phyloP scores from a whole-genome alignment of 1,140 invertebrate species.

The Hyphantria cunea region DNA sequence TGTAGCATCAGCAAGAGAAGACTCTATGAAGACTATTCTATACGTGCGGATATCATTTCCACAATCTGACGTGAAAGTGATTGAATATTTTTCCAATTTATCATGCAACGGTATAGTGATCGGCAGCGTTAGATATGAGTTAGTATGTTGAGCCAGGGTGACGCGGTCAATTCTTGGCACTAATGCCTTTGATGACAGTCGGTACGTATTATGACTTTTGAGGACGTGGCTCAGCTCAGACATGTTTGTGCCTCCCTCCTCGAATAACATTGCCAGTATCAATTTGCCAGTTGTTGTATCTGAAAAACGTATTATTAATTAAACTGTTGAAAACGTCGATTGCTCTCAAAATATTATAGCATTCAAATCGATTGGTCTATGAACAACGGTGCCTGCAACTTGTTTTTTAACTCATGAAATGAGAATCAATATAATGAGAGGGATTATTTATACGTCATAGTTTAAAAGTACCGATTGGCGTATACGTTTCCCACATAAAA shows the following conservation, averaged over 20 bases:
- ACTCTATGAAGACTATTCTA: constrained; percentile 58
- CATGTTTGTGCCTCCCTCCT: constrained; percentile 65
- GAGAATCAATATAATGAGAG: no score
- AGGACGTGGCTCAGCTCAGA: constrained; percentile 65
- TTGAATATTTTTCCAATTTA: constrained; percentile 61
- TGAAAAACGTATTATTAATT: constrained; percentile 26
- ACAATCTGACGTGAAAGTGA: constrained; percentile 69
- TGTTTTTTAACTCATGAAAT: no score
- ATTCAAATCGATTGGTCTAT: no score
- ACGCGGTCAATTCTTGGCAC: constrained; percentile 51
- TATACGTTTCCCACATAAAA: no score
- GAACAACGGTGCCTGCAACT: no score
- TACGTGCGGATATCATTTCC: constrained; percentile 73
- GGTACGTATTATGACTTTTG: constrained; percentile 49
- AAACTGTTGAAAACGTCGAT: background rate
- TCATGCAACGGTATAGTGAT: constrained; percentile 55
- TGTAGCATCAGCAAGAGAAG: no score
- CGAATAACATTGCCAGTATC: constrained; percentile 58
- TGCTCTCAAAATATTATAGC: no score
- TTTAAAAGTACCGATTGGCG: no score
- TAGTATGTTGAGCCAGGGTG: constrained; percentile 53
- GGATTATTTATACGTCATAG: no score
- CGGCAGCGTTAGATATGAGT: constrained; percentile 52
- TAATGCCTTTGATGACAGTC: constrained; percentile 54
- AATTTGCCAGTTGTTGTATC: constrained; percentile 62